Evolutionary conservation across 92 coral and sea anemone species (phyloP).

Genomic region (Isaurus tuberculatus): DNA sequence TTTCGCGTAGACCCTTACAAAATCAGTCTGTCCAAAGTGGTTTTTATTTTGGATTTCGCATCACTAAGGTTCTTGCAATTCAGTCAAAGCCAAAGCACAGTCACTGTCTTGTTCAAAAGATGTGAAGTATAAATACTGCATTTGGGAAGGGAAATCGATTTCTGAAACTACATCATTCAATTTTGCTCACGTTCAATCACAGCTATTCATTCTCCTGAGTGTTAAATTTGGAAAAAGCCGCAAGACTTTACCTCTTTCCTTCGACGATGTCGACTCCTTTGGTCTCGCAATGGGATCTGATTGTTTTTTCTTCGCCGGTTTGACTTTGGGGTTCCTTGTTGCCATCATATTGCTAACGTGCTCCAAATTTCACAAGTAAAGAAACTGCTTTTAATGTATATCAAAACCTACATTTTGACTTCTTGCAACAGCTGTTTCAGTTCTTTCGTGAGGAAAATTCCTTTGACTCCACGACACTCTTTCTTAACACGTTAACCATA

Average conservation of each 20-base stretch:
- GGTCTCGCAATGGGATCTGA: constrained; percentile 24
- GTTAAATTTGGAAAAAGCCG: neutral
- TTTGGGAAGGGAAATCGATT: neutral
- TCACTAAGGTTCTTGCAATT: neutral
- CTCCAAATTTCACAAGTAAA: constrained; percentile 15
- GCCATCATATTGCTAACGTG: constrained; percentile 30
- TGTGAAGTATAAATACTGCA: too few relatives aligned
- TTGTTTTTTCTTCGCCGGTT: constrained; percentile 30
- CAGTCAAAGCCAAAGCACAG: neutral
- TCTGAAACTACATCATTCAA: neutral
- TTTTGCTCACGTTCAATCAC: neutral
- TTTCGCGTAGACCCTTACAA: neutral
- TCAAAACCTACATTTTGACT: neutral
- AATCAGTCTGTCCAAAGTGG: neutral
- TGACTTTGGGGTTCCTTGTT: constrained; percentile 40
- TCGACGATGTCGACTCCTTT: constrained; percentile 40
- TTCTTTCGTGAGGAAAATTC: constrained; percentile 9
- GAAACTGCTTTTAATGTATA: neutral
- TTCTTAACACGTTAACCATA: constrained; percentile 21
- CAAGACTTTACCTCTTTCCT: neutral
- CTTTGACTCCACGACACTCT: constrained; percentile 38
- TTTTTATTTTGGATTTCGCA: neutral
- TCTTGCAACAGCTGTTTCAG: neutral
- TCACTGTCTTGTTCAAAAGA: too few relatives aligned
- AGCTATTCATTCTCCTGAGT: neutral